Base-by-base conservation (phyloP, 1,140 invertebrate genomes). In the Delia radicum region DNA sequence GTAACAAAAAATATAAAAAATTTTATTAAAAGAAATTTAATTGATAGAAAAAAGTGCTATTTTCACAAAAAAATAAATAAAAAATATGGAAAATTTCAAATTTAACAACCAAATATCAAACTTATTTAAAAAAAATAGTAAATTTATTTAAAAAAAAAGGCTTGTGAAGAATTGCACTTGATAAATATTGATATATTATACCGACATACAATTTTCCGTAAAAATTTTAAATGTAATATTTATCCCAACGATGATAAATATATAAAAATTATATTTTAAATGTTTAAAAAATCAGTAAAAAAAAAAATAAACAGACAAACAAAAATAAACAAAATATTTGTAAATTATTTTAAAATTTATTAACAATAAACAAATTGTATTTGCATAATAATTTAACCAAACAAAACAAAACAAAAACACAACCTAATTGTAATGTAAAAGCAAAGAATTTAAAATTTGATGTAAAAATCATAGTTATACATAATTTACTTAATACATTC, bases 201-300 rank as follows among this genome's bases (percentile, higher is more conserved):
- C 37, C 12, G 12, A 5, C 37, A 42, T 42, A 42, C 48, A 55
- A 55, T 55, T 55, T 48, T 55, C 2, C 48, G 48, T 55, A 4
- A 69, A 18, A 69, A 21, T 69, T 69, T 69, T 69, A 69, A 69
- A 73, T 48, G 46, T 46, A 46, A 48, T 73, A 55, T 73, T 73
- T 73, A 73, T 73, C 71, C 71, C 71, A 73, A 73, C 71, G 71
- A 73, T 73, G 46, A 28, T 48, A 73, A 73, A 73, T 73, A 73
- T 73, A 48, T 12, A 28, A 28, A 26, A n/a, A n/a, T n/a, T n/a
- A n/a, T n/a, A n/a, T n/a, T n/a, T n/a, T n/a, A n/a, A n/a, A n/a
- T n/a, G n/a, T n/a, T n/a, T n/a, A n/a, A n/a, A n/a, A n/a, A n/a
- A n/a, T n/a, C n/a, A n/a, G n/a, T n/a, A n/a, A n/a, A 65, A 28